A percentile compares a stretch with the other conserved stretches of the same genome.
Conservation (phyloP, 2,797 vertebrate genomes). For the Acomys russatus region DNA sequence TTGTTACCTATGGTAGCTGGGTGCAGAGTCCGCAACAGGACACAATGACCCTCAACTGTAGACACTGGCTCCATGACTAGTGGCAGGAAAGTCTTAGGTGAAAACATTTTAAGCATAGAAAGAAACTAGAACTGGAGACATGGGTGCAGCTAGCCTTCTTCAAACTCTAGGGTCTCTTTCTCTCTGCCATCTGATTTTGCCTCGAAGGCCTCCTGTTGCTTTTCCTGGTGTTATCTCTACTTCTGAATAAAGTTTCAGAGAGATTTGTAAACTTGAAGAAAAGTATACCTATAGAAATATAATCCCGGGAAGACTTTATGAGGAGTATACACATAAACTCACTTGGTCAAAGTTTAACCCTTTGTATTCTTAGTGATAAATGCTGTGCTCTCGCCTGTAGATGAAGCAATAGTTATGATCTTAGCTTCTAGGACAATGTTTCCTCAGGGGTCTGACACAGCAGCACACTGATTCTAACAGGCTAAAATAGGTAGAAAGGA, state of each 20-base stretch:
- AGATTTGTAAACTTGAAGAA: not conserved
- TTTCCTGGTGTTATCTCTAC: not conserved
- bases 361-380: not conserved
- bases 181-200: rapidly evolving
- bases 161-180: rapidly evolving
- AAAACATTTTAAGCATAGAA: not conserved
- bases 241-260: not conserved
- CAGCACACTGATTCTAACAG: no score
- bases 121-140: not conserved
- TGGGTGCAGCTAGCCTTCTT: rapidly evolving
- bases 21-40: rapidly evolving
- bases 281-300: not conserved
- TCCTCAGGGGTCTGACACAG: not conserved
- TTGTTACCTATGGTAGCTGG: rapidly evolving
- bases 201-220: rapidly evolving
- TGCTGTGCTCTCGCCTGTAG: rapidly evolving
- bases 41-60: rapidly evolving
- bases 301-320: not conserved
- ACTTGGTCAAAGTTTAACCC: no score
- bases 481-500: not conserved
- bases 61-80: not conserved
- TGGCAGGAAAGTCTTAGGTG: rapidly evolving
- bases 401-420: not conserved
- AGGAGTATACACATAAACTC: not conserved
- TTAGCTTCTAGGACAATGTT: not conserved